A percentile compares a stretch with the other conserved stretches of the same genome.
Conservation (phyloP, 2,888 invertebrate genomes). For the Plagodis pulveraria region DNA sequence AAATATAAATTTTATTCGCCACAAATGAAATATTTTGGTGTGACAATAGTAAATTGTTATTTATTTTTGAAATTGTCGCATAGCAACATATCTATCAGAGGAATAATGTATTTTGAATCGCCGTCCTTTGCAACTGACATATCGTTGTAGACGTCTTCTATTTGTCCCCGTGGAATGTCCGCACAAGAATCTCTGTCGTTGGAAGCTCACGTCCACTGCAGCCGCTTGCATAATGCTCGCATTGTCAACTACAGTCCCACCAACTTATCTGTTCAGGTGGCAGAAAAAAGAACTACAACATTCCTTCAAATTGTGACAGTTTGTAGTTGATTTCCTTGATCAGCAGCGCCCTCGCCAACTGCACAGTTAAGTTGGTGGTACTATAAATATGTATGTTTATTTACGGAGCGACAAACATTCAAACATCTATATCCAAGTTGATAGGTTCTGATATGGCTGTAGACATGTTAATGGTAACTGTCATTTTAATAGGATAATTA, state of each 20-base stretch:
- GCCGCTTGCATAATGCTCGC: conserved; percentile 21
- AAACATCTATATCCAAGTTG: conserved; percentile 28
- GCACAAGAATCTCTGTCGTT: conserved; percentile 46
- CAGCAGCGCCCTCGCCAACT: no score
- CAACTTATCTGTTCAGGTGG: no score
- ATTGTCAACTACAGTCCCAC: conserved; percentile 14
- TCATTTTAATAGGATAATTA: neutral
- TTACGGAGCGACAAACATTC: conserved; percentile 34
- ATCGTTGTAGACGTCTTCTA: conserved; percentile 61
- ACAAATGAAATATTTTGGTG: conserved; percentile 41
- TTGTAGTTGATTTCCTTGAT: no score
- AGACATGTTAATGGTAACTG: neutral
- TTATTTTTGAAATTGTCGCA: conserved; percentile 43
- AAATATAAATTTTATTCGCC: conserved; percentile 27
- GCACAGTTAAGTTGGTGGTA: no score
- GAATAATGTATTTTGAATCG: conserved; percentile 36
- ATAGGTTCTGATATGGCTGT: conserved; percentile 10
- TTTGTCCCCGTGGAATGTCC: conserved; percentile 38
- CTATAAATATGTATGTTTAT: conserved; percentile 10
- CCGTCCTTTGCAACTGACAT: conserved; percentile 55
- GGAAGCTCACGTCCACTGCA: conserved; percentile 9
- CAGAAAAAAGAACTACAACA: no score
- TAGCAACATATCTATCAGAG: conserved; percentile 50
- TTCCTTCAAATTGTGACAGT: no score
- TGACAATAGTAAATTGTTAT: conserved; percentile 40